Conservation (phyloP, 2,797 vertebrate genomes). For the Phylloscopus collybita region DNA sequence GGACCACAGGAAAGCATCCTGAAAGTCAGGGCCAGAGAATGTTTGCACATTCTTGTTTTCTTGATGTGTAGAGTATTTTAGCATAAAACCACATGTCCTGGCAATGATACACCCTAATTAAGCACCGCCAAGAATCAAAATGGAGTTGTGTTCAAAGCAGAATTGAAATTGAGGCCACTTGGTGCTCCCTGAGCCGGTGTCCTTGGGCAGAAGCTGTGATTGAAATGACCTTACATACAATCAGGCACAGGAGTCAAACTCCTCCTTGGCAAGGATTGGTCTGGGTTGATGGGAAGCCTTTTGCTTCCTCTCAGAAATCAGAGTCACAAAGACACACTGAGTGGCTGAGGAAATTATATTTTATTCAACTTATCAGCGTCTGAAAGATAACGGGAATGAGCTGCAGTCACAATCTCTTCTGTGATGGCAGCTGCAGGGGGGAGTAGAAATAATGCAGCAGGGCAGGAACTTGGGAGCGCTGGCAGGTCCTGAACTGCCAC, state of each 20-base stretch:
- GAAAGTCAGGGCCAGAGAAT: not conserved
- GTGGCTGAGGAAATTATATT: conserved; percentile 33
- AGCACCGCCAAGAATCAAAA: not conserved
- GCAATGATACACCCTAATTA: not conserved
- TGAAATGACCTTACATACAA: conserved; percentile 16
- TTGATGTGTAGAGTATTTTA: not conserved
- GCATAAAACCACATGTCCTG: not conserved
- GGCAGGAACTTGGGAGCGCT: accelerated
- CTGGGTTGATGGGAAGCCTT: not conserved
- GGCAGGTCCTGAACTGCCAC: accelerated
- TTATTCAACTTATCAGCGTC: conserved; percentile 41
- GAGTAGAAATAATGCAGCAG: not conserved
- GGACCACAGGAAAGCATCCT: not conserved
- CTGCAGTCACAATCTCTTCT: not conserved
- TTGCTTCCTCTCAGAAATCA: conserved; percentile 7
- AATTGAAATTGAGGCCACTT: not conserved
- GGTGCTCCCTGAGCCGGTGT: not conserved
- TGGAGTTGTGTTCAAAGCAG: not conserved
- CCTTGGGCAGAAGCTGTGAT: not conserved
- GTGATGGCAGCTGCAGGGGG: not conserved
- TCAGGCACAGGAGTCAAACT: conserved; percentile 14
- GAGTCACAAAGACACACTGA: not conserved
- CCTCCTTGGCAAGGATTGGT: not conserved
- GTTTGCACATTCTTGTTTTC: not conserved
- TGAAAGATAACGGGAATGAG: conserved; percentile 34